Evolutionary conservation across 2,113 vertebrate species (phyloP).

Genomic region (Phodopus roborovskii): DNA sequence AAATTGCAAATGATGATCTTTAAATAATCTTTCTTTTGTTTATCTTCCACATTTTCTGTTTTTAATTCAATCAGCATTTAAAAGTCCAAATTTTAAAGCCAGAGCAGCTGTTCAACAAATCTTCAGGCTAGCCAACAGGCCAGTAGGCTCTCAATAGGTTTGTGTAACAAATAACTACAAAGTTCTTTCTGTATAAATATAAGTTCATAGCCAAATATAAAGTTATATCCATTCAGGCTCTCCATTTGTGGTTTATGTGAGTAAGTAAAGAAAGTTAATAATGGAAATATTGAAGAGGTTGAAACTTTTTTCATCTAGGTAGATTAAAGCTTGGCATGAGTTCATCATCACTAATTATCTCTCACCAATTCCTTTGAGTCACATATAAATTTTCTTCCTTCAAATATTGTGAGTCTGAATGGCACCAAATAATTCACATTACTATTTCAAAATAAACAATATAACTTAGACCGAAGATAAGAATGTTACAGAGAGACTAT

Average conservation of each 20-base stretch:
- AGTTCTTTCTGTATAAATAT: conserved; percentile 67
- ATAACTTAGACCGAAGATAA: background rate
- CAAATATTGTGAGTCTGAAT: background rate
- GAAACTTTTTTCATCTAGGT: conserved; percentile 6
- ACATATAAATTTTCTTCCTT: conserved; percentile 38
- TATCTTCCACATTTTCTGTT: conserved; percentile 42
- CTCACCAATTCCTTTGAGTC: conserved; percentile 18
- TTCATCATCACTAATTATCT: conserved; percentile 55
- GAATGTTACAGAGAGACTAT: background rate
- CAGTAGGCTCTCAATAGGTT: conserved; percentile 67
- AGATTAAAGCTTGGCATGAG: conserved; percentile 18
- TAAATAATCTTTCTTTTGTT: conserved; percentile 6
- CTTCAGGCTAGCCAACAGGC: conserved; percentile 67
- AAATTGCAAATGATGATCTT: background rate
- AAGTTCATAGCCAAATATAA: conserved; percentile 70
- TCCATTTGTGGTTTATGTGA: background rate
- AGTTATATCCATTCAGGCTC: background rate
- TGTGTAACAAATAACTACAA: conserved; percentile 75
- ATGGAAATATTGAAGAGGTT: background rate
- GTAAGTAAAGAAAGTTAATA: background rate
- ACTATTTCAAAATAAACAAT: background rate
- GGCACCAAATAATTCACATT: background rate
- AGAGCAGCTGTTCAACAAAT: conserved; percentile 78
- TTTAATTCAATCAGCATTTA: conserved; percentile 48
- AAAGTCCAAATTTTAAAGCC: conserved; percentile 74